phyloP scores from a whole-genome alignment of 2,113 vertebrate species.

The Hylia prasina region DNA sequence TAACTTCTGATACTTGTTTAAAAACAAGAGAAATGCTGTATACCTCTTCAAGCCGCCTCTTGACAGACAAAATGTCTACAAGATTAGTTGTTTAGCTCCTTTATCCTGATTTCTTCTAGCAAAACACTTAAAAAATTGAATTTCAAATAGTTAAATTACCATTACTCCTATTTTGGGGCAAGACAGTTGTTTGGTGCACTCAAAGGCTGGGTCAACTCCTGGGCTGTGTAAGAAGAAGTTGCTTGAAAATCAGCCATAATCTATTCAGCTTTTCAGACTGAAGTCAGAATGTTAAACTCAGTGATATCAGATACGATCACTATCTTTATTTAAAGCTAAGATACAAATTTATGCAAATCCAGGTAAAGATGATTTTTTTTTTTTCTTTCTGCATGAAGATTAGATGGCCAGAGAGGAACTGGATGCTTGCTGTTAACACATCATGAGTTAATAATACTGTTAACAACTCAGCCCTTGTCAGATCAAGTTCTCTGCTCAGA shows the following conservation, averaged over 20 bases:
- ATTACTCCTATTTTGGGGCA: background rate
- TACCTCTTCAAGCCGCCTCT: background rate
- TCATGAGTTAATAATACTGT: background rate
- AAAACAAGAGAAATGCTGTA: background rate
- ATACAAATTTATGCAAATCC: background rate
- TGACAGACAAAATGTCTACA: background rate
- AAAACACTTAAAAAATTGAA: background rate
- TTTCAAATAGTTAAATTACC: background rate
- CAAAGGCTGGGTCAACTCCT: background rate
- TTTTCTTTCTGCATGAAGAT: background rate
- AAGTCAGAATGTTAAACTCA: background rate
- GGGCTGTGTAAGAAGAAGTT: background rate
- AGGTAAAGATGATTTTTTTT: background rate
- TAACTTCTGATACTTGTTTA: background rate
- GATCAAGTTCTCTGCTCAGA: background rate
- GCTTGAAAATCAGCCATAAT: background rate
- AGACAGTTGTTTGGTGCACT: background rate
- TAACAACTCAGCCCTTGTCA: background rate
- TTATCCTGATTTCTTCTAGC: background rate
- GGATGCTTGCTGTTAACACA: background rate
- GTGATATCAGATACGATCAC: background rate
- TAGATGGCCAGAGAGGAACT: background rate
- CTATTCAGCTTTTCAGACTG: background rate
- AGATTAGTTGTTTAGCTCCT: background rate
- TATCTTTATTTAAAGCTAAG: background rate